Conservation (phyloP, 1,140 invertebrate genomes). For the Cotesia typhae region DNA sequence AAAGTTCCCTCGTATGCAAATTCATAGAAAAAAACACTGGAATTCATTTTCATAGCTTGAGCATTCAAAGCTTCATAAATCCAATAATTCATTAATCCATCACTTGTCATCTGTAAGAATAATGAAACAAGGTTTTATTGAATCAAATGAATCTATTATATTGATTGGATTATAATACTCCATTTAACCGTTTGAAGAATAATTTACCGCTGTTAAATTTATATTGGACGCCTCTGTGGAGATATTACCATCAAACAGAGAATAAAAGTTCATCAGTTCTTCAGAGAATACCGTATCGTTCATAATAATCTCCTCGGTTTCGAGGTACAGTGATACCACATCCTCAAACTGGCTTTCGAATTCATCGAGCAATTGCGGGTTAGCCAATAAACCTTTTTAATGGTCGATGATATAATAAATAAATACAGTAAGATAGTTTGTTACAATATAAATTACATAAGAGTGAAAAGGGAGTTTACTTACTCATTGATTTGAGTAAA, state of each 20-base stretch:
- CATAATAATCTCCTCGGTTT: constrained; percentile 31
- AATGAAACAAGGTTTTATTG: background rate
- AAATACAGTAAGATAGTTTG: background rate
- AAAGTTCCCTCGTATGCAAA: constrained; percentile 56
- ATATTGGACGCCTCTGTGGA: background rate
- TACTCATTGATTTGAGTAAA: constrained; percentile 45
- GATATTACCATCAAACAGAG: constrained; percentile 25
- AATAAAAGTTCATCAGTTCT: constrained; percentile 47
- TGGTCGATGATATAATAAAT: constrained; percentile 2
- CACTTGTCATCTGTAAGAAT: constrained; percentile 43
- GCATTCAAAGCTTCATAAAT: constrained; percentile 38
- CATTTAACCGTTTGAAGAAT: background rate
- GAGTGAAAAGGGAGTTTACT: constrained; percentile 29
- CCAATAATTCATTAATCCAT: constrained; percentile 44
- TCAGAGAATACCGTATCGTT: constrained; percentile 36
- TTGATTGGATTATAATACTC: background rate
- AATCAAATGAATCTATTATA: background rate
- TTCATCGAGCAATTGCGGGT: constrained; percentile 11
- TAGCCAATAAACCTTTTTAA: constrained; percentile 23
- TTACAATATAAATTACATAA: constrained; percentile 7
- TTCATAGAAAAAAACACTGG: constrained; percentile 49
- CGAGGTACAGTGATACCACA: constrained; percentile 22
- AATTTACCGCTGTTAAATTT: constrained; percentile 32
- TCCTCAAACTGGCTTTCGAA: constrained; percentile 25
- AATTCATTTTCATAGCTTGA: constrained; percentile 45